These are phyloP conservation scores for Holothuria leucospilota DNA, from an alignment of 53 echinoderm and acorn worm species.

Conservation along the genomic window DNA sequence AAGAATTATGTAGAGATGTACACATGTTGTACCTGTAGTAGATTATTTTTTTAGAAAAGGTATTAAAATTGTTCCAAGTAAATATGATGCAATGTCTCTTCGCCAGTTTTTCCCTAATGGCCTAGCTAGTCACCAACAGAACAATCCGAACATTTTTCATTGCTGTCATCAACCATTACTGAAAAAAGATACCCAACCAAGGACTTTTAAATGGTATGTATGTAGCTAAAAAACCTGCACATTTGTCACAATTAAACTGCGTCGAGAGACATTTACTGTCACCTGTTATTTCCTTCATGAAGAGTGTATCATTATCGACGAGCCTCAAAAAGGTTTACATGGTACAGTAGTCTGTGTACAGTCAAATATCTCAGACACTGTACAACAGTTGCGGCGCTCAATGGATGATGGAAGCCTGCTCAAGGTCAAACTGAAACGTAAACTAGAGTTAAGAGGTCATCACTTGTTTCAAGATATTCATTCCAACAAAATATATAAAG, in stretches of 20 bases:
- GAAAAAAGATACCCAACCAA: slow-evolving; percentile 24
- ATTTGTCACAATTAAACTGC: slow-evolving; percentile 25
- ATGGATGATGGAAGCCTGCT: slow-evolving; percentile 55
- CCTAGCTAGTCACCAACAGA: background rate
- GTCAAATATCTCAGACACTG: slow-evolving; percentile 34
- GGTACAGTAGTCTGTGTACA: slow-evolving; percentile 64
- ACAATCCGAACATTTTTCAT: background rate
- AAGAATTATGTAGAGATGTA: too few species aligned
- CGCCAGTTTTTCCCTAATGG: background rate
- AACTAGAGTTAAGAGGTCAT: background rate
- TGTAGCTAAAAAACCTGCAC: slow-evolving; percentile 4
- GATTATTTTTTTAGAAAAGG: slow-evolving; percentile 22
- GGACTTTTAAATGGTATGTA: slow-evolving; percentile 37
- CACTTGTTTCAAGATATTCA: background rate
- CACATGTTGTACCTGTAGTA: slow-evolving; percentile 4
- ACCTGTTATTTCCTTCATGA: slow-evolving; percentile 69
- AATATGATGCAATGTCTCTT: background rate
- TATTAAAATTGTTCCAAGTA: background rate
- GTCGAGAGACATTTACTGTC: slow-evolving; percentile 60
- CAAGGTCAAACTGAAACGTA: too few species aligned
- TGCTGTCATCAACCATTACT: background rate
- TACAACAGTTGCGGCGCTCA: slow-evolving; percentile 32
- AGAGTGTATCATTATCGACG: slow-evolving; percentile 52
- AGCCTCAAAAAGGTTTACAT: slow-evolving; percentile 57
- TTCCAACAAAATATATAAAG: background rate